Percentiles rank a stretch among this genome's conserved stretches.
phyloP scores from a whole-genome alignment of 2,113 vertebrate species.

The Caracal caracal region DNA sequence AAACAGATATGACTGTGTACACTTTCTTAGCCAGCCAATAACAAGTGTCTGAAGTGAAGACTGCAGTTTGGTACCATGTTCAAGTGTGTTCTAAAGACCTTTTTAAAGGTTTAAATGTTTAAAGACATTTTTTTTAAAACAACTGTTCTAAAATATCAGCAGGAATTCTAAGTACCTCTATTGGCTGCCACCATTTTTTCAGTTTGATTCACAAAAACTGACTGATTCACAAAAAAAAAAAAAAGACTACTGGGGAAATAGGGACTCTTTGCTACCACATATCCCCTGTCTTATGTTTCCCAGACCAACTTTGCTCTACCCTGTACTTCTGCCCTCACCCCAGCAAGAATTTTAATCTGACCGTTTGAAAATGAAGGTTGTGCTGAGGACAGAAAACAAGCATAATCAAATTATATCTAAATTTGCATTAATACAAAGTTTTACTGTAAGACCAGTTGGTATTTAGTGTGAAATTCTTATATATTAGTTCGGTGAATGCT shows the following conservation, averaged over 20 bases:
- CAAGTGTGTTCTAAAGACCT: not conserved
- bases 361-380: not conserved
- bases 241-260: not conserved
- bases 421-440: not conserved
- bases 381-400: not conserved
- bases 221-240: not conserved
- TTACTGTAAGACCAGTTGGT: not conserved
- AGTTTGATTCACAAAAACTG: not conserved
- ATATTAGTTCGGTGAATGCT: not conserved
- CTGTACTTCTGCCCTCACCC: not conserved
- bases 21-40: not conserved
- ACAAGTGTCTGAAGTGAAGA: not conserved
- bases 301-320: not conserved
- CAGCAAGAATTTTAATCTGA: constrained; percentile 4
- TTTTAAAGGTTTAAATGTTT: no score
- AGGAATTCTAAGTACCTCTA: not conserved
- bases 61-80: not conserved
- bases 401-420: not conserved
- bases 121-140: not conserved
- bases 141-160: not conserved
- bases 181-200: not conserved
- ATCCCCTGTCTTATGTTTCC: not conserved
- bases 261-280: not conserved
- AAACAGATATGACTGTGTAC: not conserved
- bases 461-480: not conserved